Percentiles rank a stretch among this genome's conserved stretches.
Conservation (phyloP, 2,113 vertebrate genomes). For the Otus sunia region DNA sequence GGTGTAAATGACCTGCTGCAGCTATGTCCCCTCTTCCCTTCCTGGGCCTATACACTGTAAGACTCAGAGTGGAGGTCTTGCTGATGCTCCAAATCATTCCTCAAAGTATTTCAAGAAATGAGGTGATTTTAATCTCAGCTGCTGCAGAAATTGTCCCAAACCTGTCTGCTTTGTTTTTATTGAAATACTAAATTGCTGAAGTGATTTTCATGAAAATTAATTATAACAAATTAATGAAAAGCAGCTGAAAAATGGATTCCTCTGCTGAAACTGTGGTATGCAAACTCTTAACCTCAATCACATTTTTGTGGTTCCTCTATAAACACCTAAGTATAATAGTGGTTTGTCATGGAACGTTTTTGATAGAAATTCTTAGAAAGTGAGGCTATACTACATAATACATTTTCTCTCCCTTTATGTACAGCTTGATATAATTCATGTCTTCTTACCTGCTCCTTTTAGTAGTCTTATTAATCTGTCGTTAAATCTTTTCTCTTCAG, state of each 20-base stretch:
- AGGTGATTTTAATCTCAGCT: background rate
- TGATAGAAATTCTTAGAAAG: constrained; percentile 9
- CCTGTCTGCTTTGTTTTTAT: background rate
- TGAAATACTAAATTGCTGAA: background rate
- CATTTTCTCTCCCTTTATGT: background rate
- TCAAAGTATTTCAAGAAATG: background rate
- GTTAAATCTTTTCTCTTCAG: background rate
- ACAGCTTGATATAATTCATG: background rate
- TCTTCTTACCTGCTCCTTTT: background rate
- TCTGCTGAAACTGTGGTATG: background rate
- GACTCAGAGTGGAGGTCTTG: background rate
- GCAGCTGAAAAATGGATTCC: background rate
- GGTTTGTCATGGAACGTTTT: constrained; percentile 19
- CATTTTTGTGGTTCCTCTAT: constrained; percentile 31
- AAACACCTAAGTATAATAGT: constrained; percentile 29
- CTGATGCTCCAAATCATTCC: background rate
- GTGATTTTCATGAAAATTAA: constrained; percentile 19
- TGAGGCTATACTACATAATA: background rate
- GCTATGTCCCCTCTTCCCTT: background rate
- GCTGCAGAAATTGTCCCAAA: background rate
- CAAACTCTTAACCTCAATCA: constrained; percentile 24
- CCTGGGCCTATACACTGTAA: background rate
- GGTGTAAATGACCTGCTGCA: background rate
- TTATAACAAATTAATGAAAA: constrained; percentile 36
- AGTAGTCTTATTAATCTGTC: background rate